Percentiles rank a stretch among this genome's conserved stretches.
These are phyloP conservation scores for Capreolus pygargus DNA, from an alignment of 2,113 vertebrate genomes.

Conservation along the genomic window DNA sequence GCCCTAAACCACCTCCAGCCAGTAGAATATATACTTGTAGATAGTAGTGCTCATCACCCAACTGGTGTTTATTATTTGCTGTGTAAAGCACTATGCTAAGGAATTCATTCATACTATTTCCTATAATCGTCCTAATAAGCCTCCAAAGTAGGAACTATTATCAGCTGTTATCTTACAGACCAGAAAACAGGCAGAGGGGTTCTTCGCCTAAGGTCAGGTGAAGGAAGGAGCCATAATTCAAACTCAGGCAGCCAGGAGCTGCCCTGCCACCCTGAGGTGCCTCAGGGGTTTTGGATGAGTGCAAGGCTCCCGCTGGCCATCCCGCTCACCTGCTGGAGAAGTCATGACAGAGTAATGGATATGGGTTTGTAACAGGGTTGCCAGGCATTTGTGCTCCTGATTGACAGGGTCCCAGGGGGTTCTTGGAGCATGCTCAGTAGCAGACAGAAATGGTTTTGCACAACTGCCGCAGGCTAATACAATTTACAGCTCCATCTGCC, in stretches of 20 bases:
- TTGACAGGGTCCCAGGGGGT: accelerated
- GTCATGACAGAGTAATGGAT: neutral
- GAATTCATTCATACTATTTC: neutral
- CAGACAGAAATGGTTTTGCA: neutral
- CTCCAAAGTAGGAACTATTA: neutral
- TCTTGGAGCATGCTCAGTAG: neutral
- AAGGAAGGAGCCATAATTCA: neutral
- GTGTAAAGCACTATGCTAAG: neutral
- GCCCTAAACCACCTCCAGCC: neutral
- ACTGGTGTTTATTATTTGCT: neutral
- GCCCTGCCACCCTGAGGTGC: accelerated
- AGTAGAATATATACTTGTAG: no score
- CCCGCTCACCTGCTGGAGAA: neutral
- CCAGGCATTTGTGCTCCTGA: neutral
- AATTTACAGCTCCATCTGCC: neutral
- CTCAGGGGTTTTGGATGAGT: neutral
- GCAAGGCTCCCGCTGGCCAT: neutral
- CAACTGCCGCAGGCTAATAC: neutral
- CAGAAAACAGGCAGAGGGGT: neutral
- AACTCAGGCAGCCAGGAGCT: neutral
- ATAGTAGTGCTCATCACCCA: neutral
- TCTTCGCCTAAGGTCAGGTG: neutral
- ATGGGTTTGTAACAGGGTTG: neutral
- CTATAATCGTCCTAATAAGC: neutral
- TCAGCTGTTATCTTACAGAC: neutral